Evolutionary conservation across 2,113 vertebrate species (phyloP).

Genomic region (Malaclemys terrapin): DNA sequence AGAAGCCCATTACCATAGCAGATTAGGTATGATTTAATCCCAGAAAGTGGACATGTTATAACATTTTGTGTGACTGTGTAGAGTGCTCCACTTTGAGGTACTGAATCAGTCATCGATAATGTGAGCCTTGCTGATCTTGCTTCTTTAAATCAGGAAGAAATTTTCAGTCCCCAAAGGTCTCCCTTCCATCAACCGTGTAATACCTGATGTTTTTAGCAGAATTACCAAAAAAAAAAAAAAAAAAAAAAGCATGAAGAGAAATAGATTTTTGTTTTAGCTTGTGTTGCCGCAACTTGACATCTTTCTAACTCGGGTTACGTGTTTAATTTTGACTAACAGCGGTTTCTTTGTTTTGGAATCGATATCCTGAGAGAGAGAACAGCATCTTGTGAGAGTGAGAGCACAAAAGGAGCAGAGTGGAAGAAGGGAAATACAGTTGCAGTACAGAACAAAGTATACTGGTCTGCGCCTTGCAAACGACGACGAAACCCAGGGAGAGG

Average conservation of each 20-base stretch:
- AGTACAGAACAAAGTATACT: neutral
- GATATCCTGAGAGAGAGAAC: neutral
- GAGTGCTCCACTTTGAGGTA: neutral
- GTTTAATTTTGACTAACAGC: neutral
- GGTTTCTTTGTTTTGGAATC: neutral
- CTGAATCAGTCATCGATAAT: accelerated
- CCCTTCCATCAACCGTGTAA: accelerated
- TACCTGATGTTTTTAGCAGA: neutral
- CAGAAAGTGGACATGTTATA: neutral
- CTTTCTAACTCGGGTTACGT: neutral
- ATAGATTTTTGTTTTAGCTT: neutral
- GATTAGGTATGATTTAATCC: neutral
- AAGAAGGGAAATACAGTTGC: neutral
- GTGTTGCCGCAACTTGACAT: neutral
- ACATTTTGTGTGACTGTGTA: neutral
- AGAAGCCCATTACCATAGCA: neutral
- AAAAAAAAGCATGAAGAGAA: accelerated
- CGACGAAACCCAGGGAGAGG: neutral
- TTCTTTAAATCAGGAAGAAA: neutral
- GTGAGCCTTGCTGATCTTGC: neutral
- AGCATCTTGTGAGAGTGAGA: neutral
- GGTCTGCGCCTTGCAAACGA: neutral
- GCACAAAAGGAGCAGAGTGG: neutral
- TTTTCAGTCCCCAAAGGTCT: neutral
- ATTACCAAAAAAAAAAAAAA: too few species aligned